These are phyloP conservation scores for Threskiornis aethiopicus DNA, from an alignment of 2,797 vertebrate genomes.

Conservation along the genomic window DNA sequence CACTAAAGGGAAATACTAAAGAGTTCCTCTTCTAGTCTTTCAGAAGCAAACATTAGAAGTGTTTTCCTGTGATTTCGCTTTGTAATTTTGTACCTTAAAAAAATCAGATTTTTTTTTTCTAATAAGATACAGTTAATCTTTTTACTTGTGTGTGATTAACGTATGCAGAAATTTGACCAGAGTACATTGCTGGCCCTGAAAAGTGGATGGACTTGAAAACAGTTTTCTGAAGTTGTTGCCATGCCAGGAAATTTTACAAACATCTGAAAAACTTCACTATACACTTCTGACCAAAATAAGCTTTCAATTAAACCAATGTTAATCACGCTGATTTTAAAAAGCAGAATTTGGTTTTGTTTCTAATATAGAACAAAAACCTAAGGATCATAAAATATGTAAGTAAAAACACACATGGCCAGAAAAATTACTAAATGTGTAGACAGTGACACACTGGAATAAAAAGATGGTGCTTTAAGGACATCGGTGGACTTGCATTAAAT, in stretches of 20 bases:
- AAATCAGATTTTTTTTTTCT: not conserved
- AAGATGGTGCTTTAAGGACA: not conserved
- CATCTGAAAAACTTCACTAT: not conserved
- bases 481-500: not conserved
- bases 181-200: not conserved
- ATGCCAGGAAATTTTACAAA: not conserved
- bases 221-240: not conserved
- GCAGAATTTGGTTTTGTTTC: not conserved
- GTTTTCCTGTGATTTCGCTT: not conserved
- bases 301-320: not conserved
- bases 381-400: not conserved
- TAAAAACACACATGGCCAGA: not conserved
- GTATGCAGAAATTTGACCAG: not conserved
- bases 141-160: not conserved
- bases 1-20: not conserved
- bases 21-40: not conserved
- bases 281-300: not conserved
- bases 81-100: not conserved
- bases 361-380: not conserved
- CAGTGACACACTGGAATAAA: not conserved
- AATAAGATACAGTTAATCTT: not conserved
- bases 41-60: not conserved
- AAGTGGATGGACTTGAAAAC: not conserved
- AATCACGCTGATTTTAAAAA: not conserved
- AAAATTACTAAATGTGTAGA: not conserved